Evolutionary conservation across 2,888 invertebrate species (phyloP).

Genomic region (Agrotis ipsilon): DNA sequence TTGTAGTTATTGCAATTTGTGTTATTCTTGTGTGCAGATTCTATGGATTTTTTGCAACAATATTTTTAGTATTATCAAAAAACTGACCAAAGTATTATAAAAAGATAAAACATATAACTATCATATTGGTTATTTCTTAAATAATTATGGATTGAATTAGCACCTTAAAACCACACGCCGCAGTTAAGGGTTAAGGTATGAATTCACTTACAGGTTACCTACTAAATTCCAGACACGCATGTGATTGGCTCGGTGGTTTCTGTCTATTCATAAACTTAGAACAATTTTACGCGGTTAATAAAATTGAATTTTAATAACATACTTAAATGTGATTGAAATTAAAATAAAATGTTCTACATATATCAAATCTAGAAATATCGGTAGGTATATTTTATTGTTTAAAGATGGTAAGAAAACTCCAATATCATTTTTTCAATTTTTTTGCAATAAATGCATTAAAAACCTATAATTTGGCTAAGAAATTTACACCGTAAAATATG

Average conservation of each 20-base stretch:
- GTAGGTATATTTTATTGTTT: too few relatives aligned
- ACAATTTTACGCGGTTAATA: too few relatives aligned
- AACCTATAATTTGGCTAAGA: not conserved
- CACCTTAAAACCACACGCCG: constrained; percentile 25
- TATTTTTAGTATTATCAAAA: too few relatives aligned
- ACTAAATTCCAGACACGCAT: constrained; percentile 14
- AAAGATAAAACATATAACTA: not conserved
- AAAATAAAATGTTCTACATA: not conserved
- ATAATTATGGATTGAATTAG: constrained; percentile 10
- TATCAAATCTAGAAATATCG: too few relatives aligned
- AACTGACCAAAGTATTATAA: too few relatives aligned
- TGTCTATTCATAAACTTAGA: not conserved
- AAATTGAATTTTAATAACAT: too few relatives aligned
- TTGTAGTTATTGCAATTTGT: too few relatives aligned
- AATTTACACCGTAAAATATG: constrained; percentile 24
- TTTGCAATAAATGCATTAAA: not conserved
- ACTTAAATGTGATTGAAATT: not conserved
- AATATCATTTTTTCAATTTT: not conserved
- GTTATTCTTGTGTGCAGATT: too few relatives aligned
- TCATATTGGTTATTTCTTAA: not conserved
- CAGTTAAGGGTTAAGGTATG: constrained; percentile 34
- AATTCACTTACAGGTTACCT: constrained; percentile 21
- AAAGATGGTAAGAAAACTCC: not conserved
- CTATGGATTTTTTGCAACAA: not conserved
- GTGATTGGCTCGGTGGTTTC: constrained; percentile 13